A percentile compares a stretch with the other conserved stretches of the same genome.
phyloP scores from a whole-genome alignment of 1,140 invertebrate species.

The Diploscapter pachys region DNA sequence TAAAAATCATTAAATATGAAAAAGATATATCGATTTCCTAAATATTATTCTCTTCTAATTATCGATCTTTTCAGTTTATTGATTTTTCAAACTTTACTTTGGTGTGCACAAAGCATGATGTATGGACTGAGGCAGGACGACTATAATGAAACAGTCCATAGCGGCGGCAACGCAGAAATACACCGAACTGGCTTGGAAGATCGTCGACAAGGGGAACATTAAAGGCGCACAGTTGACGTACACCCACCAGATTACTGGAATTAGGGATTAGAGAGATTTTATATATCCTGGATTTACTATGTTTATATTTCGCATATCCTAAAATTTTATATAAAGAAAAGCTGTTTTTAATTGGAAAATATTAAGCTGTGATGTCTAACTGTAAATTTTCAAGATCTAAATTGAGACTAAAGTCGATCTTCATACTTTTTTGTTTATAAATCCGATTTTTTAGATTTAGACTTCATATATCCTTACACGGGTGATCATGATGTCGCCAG shows the following conservation, averaged over 20 bases:
- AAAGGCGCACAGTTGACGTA: slow-evolving; percentile 54
- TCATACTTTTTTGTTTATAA: slow-evolving; percentile 3
- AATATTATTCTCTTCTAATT: too few relatives aligned
- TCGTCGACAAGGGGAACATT: slow-evolving; percentile 54
- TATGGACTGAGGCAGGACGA: slow-evolving; percentile 46
- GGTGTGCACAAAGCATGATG: slow-evolving; percentile 51
- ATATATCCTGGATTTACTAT: too few relatives aligned
- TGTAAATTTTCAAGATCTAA: not conserved
- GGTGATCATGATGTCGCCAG: slow-evolving; percentile 56
- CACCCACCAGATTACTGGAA: slow-evolving; percentile 47
- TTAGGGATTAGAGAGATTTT: not conserved
- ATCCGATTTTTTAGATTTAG: not conserved
- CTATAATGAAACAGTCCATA: slow-evolving; percentile 56
- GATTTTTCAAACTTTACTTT: slow-evolving; percentile 37
- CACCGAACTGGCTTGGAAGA: slow-evolving; percentile 59
- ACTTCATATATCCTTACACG: slow-evolving; percentile 15
- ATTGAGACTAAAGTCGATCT: slow-evolving; percentile 15
- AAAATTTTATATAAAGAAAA: too few relatives aligned
- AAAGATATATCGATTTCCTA: too few relatives aligned
- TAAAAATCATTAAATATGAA: too few relatives aligned
- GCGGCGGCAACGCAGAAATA: slow-evolving; percentile 58
- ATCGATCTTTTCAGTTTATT: not conserved
- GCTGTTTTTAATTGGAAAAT: too few relatives aligned
- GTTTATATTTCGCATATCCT: too few relatives aligned
- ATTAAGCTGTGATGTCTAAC: too few relatives aligned